Evolutionary conservation across 2,113 vertebrate genomes (phyloP).

Genomic region (Turdus rufiventris): DNA sequence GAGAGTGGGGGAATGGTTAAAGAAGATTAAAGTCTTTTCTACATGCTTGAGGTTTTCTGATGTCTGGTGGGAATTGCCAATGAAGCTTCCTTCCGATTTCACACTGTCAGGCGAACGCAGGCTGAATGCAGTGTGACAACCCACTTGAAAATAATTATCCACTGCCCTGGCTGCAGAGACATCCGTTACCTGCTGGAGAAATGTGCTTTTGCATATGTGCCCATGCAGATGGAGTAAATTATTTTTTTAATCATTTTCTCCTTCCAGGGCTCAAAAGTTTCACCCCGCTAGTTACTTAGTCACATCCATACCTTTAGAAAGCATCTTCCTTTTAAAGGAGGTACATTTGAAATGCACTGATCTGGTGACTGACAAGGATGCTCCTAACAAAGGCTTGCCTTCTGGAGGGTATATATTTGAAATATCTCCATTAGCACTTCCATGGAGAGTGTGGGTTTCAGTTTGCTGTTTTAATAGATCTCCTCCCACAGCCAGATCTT

Average conservation of each 20-base stretch:
- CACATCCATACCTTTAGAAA: background rate
- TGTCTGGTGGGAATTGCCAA: conserved; percentile 53
- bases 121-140: conserved; percentile 55
- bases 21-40: conserved; percentile 53
- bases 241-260: background rate
- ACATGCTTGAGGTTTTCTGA: conserved; percentile 44
- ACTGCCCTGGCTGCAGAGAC: conserved; percentile 23
- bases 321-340: background rate
- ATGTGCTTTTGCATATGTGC: conserved; percentile 23
- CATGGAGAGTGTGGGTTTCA: background rate
- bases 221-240: background rate
- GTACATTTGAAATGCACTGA: background rate
- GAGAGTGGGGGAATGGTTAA: background rate
- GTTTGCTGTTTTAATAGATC: background rate
- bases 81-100: conserved; percentile 57
- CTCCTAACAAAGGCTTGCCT: background rate
- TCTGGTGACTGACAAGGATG: background rate
- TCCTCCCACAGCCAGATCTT: background rate
- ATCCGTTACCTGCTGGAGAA: conserved; percentile 39
- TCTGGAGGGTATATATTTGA: background rate
- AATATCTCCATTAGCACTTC: conserved; percentile 28
- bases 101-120: background rate
- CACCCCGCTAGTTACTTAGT: background rate
- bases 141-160: conserved; percentile 66
- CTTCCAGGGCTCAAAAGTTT: conserved; percentile 9